Evolutionary conservation across 2,113 vertebrate genomes (phyloP), one percentile per base, ranked within the genome.

Genomic region (Sorex fumeus): DNA sequence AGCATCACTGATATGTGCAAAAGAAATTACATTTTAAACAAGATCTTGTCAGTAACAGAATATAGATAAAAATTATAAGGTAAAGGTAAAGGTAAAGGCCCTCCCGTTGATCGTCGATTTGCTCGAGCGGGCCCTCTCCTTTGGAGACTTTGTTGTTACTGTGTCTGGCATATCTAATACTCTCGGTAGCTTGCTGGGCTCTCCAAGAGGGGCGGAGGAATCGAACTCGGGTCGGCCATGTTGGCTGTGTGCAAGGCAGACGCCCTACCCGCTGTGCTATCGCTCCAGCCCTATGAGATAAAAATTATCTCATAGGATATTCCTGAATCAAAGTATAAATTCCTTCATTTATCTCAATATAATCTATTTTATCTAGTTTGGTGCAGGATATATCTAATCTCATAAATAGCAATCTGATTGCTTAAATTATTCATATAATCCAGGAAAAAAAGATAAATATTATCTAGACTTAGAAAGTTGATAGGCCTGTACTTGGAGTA

Each of bases 1-100:
- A 60, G 50, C 40, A n/a, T 80, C 67, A 36, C 53, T 57, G 66
- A 92, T 57, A 28, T 57, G 60, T 82, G 43, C 43, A n/a, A 82
- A 0, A 36, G 57, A 83, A 30, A 76, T 92, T 45, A 60, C 32
- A 25, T 34, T 76, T 67, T 66, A 92, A 25, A 69, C 12, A 83
- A 30, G 23, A 69, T 50, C 16, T 69, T 69, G 13, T 66, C 40
- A 6, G 2, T 76, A 40, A 69, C 82, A 43, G 69, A 57, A 72
- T 74, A 74, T 19, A 57, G 43, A 67, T 72, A 28, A 80, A 80
- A 92, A 32, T 4, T 18, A 92, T 74, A n/a, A n/a, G n/a, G n/a
- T n/a, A n/a, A n/a, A n/a, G n/a, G n/a, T n/a, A n/a, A n/a, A n/a
- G n/a, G n/a, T n/a, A n/a, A n/a, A n/a, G n/a, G n/a, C n/a, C n/a